A percentile compares a stretch with the other conserved stretches of the same genome.
Evolutionary conservation across 2,797 vertebrate species (phyloP).

Genomic region (Peromyscus nudipes): DNA sequence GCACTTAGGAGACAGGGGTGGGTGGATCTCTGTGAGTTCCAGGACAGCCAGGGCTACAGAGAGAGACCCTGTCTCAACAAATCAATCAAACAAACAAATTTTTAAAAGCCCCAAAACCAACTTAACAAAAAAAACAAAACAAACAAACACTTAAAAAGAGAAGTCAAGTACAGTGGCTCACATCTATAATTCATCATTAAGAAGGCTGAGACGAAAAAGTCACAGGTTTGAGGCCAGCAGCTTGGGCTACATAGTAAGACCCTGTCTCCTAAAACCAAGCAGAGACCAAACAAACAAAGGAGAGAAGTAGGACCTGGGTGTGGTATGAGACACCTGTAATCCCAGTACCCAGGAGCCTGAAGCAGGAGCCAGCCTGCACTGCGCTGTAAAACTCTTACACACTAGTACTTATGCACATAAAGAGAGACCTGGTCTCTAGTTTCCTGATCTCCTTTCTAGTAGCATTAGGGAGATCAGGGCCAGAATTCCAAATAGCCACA

Average conservation of each 20-base stretch:
- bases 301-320: not conserved
- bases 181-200: not conserved
- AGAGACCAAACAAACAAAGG: not conserved
- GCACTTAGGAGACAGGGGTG: not conserved
- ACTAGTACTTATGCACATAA: not conserved
- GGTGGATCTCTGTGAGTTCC: not conserved
- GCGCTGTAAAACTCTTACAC: not conserved
- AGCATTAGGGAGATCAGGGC: conserved; percentile 29
- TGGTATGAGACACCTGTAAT: not conserved
- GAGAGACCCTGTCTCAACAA: not conserved
- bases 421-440: not conserved
- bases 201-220: not conserved
- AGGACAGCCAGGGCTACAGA: not conserved
- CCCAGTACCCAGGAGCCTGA: not conserved
- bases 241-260: not conserved
- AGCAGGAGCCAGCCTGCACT: not conserved
- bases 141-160: not conserved
- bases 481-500: not conserved
- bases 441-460: not conserved
- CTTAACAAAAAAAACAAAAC: not conserved
- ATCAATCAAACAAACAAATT: not conserved
- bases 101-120: not conserved
- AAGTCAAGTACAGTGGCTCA: too few species aligned
- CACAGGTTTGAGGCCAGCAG: not conserved
- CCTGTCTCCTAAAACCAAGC: not conserved